Conservation (phyloP, 2,888 invertebrate species). For the Baronia brevicornis region DNA sequence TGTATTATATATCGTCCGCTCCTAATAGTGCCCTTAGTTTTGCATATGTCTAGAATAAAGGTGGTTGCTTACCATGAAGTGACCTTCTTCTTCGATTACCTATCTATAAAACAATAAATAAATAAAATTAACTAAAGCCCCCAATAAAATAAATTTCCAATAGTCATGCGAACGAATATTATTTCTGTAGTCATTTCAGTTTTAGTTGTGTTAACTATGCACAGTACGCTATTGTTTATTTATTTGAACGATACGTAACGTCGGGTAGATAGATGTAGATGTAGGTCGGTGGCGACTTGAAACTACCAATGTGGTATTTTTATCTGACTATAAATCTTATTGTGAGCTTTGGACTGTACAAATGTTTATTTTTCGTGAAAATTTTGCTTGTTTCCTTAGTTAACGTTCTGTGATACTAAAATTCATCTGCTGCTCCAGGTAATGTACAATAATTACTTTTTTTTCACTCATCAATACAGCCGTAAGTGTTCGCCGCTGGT, state of each 20-base stretch:
- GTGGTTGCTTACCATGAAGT: no score
- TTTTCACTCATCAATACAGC: not conserved
- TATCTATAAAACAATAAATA: no score
- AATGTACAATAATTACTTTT: not conserved
- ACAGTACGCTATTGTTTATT: constrained; percentile 26
- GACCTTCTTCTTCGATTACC: no score
- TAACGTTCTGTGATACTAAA: constrained; percentile 4
- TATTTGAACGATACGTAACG: constrained; percentile 28
- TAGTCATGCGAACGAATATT: constrained; percentile 22
- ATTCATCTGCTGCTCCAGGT: not conserved
- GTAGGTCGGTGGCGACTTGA: constrained; percentile 39
- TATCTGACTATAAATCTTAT: constrained; percentile 61
- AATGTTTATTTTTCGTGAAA: constrained; percentile 46
- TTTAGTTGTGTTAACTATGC: constrained; percentile 17
- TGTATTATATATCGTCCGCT: no score
- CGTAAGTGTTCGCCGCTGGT: no score
- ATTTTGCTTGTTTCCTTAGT: constrained; percentile 29
- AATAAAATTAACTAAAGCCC: not conserved
- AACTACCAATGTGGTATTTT: constrained; percentile 58
- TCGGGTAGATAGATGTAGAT: constrained; percentile 25
- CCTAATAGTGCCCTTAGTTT: no score
- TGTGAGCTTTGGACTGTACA: constrained; percentile 49
- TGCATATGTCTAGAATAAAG: no score
- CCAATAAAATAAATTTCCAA: constrained; percentile 5
- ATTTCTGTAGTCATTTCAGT: constrained; percentile 25